Conservation (phyloP, 64 coral and sea anemone genomes). For the Astreopora myriophthalma region DNA sequence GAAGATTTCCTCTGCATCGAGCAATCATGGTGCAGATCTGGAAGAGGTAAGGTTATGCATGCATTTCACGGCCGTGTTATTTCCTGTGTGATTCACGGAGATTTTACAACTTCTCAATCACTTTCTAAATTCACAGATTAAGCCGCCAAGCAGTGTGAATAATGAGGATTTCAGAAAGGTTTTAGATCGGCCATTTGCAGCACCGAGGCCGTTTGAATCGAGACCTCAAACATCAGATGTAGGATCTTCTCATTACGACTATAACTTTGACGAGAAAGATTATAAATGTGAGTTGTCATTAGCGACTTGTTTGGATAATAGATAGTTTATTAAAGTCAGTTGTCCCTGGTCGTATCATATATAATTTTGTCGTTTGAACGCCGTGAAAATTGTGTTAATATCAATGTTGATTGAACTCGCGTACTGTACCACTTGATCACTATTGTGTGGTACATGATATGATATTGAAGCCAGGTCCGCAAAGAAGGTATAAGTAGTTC, state of each 20-base stretch:
- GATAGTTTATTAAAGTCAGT: not conserved
- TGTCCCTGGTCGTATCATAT: not conserved
- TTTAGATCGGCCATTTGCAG: slow-evolving; percentile 60
- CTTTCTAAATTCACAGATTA: slow-evolving; percentile 28
- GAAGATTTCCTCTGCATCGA: not conserved
- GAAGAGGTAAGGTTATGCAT: too few relatives aligned
- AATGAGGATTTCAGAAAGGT: slow-evolving; percentile 74
- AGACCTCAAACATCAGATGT: not conserved
- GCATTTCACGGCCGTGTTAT: too few relatives aligned
- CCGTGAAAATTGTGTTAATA: not conserved
- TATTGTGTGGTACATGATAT: not conserved
- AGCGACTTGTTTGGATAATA: not conserved
- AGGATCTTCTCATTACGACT: slow-evolving; percentile 69
- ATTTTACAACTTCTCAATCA: not conserved
- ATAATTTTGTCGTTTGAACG: not conserved
- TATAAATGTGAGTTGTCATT: slow-evolving; percentile 67
- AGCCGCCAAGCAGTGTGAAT: slow-evolving; percentile 18
- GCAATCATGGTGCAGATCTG: not conserved
- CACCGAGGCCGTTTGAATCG: slow-evolving; percentile 30
- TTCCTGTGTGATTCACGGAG: not conserved
- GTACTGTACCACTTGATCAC: too few relatives aligned
- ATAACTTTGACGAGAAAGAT: slow-evolving; percentile 88
- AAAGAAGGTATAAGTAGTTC: not conserved
- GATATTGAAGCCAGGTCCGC: not conserved
- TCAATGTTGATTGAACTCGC: too few relatives aligned